phyloP scores from a whole-genome alignment of 2,797 vertebrate species.

The Pyrocephalus nanus region DNA sequence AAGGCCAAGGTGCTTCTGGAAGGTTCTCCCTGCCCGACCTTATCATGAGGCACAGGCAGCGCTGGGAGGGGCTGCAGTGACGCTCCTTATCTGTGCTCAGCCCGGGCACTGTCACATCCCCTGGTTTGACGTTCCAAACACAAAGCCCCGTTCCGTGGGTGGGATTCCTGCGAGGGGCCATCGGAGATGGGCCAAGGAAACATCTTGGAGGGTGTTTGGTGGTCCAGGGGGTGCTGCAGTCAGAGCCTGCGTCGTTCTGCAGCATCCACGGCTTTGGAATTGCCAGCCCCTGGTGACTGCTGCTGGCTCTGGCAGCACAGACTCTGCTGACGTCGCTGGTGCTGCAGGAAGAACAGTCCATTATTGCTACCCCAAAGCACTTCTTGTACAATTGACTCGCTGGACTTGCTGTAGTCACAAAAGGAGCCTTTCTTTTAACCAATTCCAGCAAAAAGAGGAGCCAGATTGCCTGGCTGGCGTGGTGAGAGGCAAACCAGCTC shows the following conservation, averaged over 20 bases:
- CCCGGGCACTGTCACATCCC: neutral
- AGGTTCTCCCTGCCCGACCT: neutral
- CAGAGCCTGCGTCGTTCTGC: slow-evolving; percentile 33
- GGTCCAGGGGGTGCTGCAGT: neutral
- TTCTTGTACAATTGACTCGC: slow-evolving; percentile 79
- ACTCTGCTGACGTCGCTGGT: slow-evolving; percentile 66
- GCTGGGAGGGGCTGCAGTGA: neutral
- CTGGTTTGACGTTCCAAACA: neutral
- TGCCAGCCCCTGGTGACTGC: slow-evolving; percentile 24
- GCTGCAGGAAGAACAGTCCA: slow-evolving; percentile 78
- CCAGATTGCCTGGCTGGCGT: slow-evolving; percentile 1
- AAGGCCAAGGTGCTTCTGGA: neutral
- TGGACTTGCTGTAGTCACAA: slow-evolving; percentile 74
- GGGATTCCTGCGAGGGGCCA: fast-evolving
- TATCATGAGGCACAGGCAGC: neutral
- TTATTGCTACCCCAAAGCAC: slow-evolving; percentile 78
- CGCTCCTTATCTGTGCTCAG: neutral
- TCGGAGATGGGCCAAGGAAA: neutral
- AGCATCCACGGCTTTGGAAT: slow-evolving; percentile 30
- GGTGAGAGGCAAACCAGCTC: slow-evolving; percentile 7
- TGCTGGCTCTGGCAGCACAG: slow-evolving; percentile 68
- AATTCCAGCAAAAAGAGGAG: slow-evolving; percentile 59
- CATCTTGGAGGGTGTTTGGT: fast-evolving
- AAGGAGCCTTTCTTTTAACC: slow-evolving; percentile 77
- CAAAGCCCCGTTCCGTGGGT: fast-evolving